Evolutionary conservation across 2,113 vertebrate species (phyloP), one percentile per base, ranked within the genome.

Genomic region (Todiramphus saurophagus): DNA sequence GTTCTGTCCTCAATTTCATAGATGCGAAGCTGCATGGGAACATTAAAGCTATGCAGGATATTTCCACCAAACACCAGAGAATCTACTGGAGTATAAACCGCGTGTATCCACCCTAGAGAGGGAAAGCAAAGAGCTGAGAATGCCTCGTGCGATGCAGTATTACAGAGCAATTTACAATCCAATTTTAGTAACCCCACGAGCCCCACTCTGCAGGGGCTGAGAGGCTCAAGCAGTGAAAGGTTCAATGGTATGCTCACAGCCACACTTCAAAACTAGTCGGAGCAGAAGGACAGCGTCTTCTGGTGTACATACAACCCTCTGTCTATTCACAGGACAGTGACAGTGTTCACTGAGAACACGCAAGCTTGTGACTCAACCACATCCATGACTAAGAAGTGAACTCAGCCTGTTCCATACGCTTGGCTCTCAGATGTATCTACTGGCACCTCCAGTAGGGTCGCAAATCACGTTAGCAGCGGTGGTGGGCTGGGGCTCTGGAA

Each of bases 41-140:
- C 99, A 98, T 99, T 99, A 97, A 99, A 99, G 97, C 99, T 99
- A 98, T 99, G 99, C 95, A 99, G 98, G 97, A 99, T 99, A 98
- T 99, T 99, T 88, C 99, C 99, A 64, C 99, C 99, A 66, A 99
- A 99, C 91, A 99, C 99, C 97, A 99, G 97, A 7, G 99, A 99
- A 98, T 99, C 99, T 96, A 99, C 98, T 0, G 99, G 99, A 69
- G 99, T 99, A 97, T 99, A 99, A 93, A 99, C 99, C 0, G 99
- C 99, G 74, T 99, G 99, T 91, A 99, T 99, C 99, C 99, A 99
- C 68, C 99, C 99, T 99, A 90, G 69, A 95, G 94, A 74, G 64
- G 92, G 90, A 95, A 87, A 91, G 90, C 94, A 88, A 75, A 74
- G 51, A 90, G 55, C 77, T 97, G 92, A 97, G 97, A 97, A 94